A percentile compares a stretch with the other conserved stretches of the same genome.
phyloP scores from a whole-genome alignment of 2,113 vertebrate species.

The Rhinoderma darwinii region DNA sequence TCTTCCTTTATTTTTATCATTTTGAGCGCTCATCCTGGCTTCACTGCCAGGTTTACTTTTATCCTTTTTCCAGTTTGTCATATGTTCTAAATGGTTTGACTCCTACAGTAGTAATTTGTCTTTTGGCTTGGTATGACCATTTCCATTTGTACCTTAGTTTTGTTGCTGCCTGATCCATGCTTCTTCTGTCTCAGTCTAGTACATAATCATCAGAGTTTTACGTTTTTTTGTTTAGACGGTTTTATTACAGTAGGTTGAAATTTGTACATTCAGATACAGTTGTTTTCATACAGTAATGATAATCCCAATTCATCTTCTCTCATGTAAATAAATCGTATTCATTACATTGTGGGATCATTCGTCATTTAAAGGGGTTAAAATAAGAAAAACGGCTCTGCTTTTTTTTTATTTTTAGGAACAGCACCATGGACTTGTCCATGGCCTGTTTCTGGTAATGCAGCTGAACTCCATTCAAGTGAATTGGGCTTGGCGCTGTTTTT shows the following conservation, averaged over 20 bases:
- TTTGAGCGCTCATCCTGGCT: not conserved
- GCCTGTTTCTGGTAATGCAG: no score
- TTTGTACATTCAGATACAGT: not conserved
- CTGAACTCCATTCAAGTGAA: no score
- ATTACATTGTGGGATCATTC: not conserved
- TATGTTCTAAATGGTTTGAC: not conserved
- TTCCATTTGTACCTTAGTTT: not conserved
- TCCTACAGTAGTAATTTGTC: not conserved
- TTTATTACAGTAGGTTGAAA: not conserved
- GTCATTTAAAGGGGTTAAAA: no score
- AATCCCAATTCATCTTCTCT: no score
- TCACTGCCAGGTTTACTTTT: not conserved
- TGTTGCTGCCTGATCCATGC: not conserved
- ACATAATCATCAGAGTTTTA: no score
- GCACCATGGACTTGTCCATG: no score
- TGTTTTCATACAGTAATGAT: not conserved
- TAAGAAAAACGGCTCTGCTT: no score
- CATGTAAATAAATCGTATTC: no score
- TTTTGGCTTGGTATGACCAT: not conserved
- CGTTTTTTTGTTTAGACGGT: not conserved
- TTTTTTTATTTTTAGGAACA: no score
- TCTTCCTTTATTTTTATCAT: not conserved
- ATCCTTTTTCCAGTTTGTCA: not conserved
- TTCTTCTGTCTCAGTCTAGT: not conserved
- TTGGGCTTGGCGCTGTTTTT: no score